Evolutionary conservation across 2,113 vertebrate genomes (phyloP), one percentile per base, ranked within the genome.

Genomic region (Neofelis nebulosa): DNA sequence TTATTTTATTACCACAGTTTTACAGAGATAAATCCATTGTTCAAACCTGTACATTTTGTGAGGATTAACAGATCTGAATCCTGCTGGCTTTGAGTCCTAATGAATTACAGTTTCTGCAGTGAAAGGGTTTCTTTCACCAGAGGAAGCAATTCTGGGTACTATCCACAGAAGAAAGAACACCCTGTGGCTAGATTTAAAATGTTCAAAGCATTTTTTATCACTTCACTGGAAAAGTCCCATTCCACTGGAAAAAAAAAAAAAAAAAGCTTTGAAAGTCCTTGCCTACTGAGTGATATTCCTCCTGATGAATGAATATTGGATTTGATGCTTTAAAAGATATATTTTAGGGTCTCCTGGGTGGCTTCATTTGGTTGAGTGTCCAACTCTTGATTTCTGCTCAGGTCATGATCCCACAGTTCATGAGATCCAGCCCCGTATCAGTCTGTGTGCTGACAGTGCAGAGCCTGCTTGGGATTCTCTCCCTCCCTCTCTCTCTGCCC

Each of bases 111-210:
- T 36, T 88, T 97, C 61, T 94, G 15, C 13, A 74, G 27, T 85
- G 45, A 91, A 95, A 93, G 27, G 5, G 45, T 79, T 65, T 92
- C 83, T 78, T 87, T 80, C 4, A 48, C 29, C 23, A 76, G 18
- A 79, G 45, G 89, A 97, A 96, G 16, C 63, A 89, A 82, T 97
- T 97, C 61, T 96, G 27, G 61, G 89, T 76, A 83, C 55, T 68
- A 41, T 52, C 7, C 66, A 66, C 27, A 76, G 23, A 90, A 85
- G 48, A 88, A 94, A 57, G 52, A 94, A 89, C 38, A 73, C 76
- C 88, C 80, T 82, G 45, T 92, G 80, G 91, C 38, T 97, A 89
- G 76, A 85, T 96, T 96, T 97, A 89, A 97, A 94, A 95, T 97
- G 78, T 96, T 97, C 82, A 96, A 95, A 96, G 74, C 1, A 31